Conservation (phyloP, 2,888 invertebrate species). For the Oxystoma pomonae region DNA sequence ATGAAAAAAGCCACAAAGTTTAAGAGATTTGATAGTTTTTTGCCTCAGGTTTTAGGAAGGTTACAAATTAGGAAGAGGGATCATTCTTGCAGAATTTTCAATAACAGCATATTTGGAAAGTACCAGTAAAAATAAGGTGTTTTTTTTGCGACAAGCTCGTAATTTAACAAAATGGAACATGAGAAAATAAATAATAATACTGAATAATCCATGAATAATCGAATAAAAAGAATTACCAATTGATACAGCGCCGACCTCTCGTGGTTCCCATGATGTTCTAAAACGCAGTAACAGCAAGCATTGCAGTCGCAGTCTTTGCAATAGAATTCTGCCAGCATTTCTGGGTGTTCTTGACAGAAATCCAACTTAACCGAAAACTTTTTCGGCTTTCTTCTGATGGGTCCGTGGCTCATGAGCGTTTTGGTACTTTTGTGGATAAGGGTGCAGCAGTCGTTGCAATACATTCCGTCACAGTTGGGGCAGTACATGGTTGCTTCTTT, state of each 20-base stretch:
- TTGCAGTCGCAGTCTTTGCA: conserved; percentile 45
- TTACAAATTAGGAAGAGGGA: too few species aligned
- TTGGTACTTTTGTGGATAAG: conserved; percentile 42
- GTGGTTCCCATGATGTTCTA: conserved; percentile 44
- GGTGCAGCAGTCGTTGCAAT: conserved; percentile 36
- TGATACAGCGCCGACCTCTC: conserved; percentile 31
- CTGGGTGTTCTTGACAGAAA: conserved; percentile 35
- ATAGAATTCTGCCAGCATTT: conserved; percentile 40
- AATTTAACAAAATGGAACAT: too few species aligned
- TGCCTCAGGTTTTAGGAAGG: too few species aligned
- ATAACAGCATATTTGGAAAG: too few species aligned
- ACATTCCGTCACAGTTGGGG: conserved; percentile 38
- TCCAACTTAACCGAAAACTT: conserved; percentile 26
- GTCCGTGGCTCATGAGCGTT: conserved; percentile 40
- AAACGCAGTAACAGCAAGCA: conserved; percentile 47
- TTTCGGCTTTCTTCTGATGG: conserved; percentile 15
- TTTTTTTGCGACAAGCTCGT: too few species aligned
- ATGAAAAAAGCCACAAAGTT: too few species aligned
- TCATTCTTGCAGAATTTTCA: too few species aligned
- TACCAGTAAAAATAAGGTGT: too few species aligned
- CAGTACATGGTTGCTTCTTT: conserved; percentile 36
- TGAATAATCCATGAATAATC: too few species aligned
- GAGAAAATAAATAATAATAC: too few species aligned
- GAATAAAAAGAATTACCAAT: too few species aligned
- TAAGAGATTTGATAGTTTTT: too few species aligned